Evolutionary conservation across 2,797 vertebrate genomes (phyloP), one percentile per base, ranked within the genome.

Genomic region (Aeoliscus strigatus): DNA sequence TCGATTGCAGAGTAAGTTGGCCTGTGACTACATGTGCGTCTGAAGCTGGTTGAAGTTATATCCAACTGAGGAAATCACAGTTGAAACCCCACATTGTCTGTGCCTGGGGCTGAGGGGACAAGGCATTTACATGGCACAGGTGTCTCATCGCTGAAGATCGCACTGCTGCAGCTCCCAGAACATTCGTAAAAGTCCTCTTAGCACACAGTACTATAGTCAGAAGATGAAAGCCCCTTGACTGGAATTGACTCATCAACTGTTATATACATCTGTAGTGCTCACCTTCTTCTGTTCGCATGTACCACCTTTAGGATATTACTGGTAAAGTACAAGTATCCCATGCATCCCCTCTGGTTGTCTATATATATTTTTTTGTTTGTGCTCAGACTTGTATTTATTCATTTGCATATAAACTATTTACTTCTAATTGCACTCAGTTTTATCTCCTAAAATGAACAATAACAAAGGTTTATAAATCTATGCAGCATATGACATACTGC

Each of bases 11-110:
- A 46, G 59, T 33, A 43, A 51, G 68, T 57, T 58, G 60, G 49
- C 39, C 31, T 25, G 11, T 46, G 52, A 40, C n/a, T 24, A 0
- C 1, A 27, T 1, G n/a, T 16, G 28, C 6, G 12, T 66, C 39
- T 31, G 39, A 2, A 52, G 38, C 44, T 62, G 59, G 61, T 49
- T 51, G 66, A 54, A 52, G 66, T 63, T 75, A 52, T 52, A 73
- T 80, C 71, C 50, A 56, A 47, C 72, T 40, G 70, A 33, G 56
- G 64, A 84, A 83, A 87, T 86, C 70, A 58, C 61, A 82, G 66
- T 60, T 69, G 77, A 86, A 79, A 74, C 40, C 51, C 50, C 1
- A 23, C 43, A 28, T 67, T 77, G 60, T 72, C 53, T 27, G 50
- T 67, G 62, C 50, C 51, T 15, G 14, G 2, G 50, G 52, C 60